Percentiles rank a stretch among this genome's conserved stretches.
These are phyloP conservation scores for Anthoscopus minutus DNA, from an alignment of 2,113 vertebrate genomes.

Conservation along the genomic window DNA sequence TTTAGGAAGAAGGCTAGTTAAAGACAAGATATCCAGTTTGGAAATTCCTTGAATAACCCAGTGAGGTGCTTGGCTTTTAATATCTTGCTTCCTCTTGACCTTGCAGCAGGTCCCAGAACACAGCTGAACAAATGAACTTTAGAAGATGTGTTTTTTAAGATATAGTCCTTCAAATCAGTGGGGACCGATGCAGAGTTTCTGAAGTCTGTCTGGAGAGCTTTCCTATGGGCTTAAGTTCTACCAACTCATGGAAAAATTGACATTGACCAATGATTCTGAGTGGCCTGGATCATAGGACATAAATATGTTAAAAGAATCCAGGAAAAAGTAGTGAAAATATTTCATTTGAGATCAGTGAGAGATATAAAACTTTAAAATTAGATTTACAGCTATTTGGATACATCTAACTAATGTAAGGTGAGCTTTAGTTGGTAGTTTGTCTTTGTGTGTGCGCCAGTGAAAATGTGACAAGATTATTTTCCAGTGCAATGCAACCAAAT, in stretches of 20 bases:
- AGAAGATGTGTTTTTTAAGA: neutral
- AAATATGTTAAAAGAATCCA: conserved; percentile 13
- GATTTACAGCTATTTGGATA: conserved; percentile 23
- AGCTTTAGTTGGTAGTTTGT: conserved; percentile 7
- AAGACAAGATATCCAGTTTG: neutral
- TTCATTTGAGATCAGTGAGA: neutral
- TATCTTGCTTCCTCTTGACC: neutral
- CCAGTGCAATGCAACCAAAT: conserved; percentile 39
- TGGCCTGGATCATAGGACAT: conserved; percentile 19
- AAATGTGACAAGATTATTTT: conserved; percentile 55
- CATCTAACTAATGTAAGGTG: conserved; percentile 2
- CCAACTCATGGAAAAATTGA: neutral
- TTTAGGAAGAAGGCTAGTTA: neutral
- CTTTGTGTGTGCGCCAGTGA: conserved; percentile 34
- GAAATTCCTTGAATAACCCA: neutral
- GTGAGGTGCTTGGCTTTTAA: neutral
- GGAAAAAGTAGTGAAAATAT: neutral
- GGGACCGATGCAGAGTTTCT: neutral
- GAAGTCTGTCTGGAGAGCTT: conserved; percentile 8
- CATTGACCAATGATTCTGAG: neutral
- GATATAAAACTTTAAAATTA: neutral
- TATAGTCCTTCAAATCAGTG: neutral
- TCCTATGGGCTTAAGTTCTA: conserved; percentile 20
- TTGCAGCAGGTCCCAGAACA: neutral
- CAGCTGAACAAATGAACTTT: neutral